These are phyloP conservation scores for Melikaiella ostensackeni DNA, from an alignment of 2,888 invertebrate species.

Conservation along the genomic window DNA sequence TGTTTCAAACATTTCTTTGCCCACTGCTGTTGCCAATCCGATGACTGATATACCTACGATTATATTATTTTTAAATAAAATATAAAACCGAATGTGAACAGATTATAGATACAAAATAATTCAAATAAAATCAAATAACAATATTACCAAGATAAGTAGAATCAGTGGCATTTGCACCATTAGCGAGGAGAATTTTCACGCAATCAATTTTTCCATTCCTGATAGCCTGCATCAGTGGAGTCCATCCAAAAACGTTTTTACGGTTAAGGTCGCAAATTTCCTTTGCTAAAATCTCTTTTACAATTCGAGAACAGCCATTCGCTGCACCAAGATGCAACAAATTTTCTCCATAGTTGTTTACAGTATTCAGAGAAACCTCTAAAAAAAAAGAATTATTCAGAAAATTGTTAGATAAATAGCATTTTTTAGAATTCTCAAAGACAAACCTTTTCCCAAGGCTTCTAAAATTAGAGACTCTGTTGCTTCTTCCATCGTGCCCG, in stretches of 20 bases:
- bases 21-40: conserved; percentile 67
- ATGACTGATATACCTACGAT: conserved; percentile 67
- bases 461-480: conserved; percentile 19
- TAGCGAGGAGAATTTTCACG: conserved; percentile 64
- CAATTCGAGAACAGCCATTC: conserved; percentile 63
- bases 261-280: conserved; percentile 55
- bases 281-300: conserved; percentile 63
- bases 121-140: conserved; percentile 2
- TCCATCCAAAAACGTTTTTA: conserved; percentile 73
- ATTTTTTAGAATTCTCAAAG: not conserved
- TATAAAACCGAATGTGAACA: not conserved
- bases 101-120: conserved; percentile 30
- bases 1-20: conserved; percentile 66
- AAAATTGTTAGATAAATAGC: not conserved
- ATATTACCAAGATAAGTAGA: conserved; percentile 68
- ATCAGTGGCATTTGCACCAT: conserved; percentile 62
- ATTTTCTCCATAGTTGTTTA: conserved; percentile 70
- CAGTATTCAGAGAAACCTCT: conserved; percentile 68
- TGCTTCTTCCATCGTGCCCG: not conserved
- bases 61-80: conserved; percentile 6
- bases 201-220: conserved; percentile 66
- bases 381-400: conserved; percentile 18
- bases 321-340: conserved; percentile 69
- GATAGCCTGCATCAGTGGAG: conserved; percentile 72
- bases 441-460: conserved; percentile 27